Base-by-base conservation (phyloP, 2,113 vertebrate species). In the Damaliscus lunatus region DNA sequence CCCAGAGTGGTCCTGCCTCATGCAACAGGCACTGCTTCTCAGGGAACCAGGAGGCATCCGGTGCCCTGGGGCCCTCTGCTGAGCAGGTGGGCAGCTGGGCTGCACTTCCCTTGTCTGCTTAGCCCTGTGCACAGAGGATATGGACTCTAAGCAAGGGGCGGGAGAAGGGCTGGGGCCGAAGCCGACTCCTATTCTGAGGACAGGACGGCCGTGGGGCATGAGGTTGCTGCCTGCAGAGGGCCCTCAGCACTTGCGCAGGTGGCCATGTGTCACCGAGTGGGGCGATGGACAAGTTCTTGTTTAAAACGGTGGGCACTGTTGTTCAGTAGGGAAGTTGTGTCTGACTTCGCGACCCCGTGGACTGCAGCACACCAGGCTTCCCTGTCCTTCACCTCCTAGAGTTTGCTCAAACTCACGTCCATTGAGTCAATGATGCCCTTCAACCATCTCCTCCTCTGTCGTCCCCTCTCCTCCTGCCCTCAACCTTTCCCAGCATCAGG, bases 21-120 rank as follows among this genome's bases (percentile, higher is more conserved):
- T 1, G 29, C 25, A 52, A 6, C 57, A 60, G 25, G 67, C 48
- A 1, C 29, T 48, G 83, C 33, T 81, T 50, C 52, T 43, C 7
- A 2, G 43, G 57, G 46, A 14, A 9, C 33, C 23, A 29, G 1
- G 7, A 1, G 27, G 40, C 29, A 62, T 10, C 31, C 1, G 11
- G 80, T 0, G 11, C 33, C 43, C 80, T 52, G 5, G 6, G 11
- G 8, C 31, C 29, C 33, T 9, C 29, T 40, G 67, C 15, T 3
- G n/a, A 83, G 64, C 43, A 10, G 48, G 77, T 6, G 27, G 31
- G 15, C 5, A 21, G 48, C 53, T 3, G 25, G 31, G 21, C 17
- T 36, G 7, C 36, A 29, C 14, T 13, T 55, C 19, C 46, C 48
- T 46, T 29, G 36, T 57, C 40, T 43, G 46, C 78, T 92, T 17